Evolutionary conservation across 2,888 invertebrate genomes (phyloP).

Genomic region (Timema cristinae): DNA sequence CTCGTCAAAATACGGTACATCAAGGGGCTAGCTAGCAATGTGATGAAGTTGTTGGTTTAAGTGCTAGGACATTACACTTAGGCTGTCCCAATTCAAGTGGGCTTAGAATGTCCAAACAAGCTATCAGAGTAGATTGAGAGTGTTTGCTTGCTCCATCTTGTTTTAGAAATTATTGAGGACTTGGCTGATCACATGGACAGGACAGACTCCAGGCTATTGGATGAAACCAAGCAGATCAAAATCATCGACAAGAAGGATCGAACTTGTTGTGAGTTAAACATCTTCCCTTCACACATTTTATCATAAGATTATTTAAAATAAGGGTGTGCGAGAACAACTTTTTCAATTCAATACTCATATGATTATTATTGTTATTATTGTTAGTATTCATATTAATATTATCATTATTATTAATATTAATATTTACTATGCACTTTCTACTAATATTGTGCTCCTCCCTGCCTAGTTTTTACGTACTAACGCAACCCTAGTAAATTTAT

Average conservation of each 20-base stretch:
- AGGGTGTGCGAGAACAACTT: neutral
- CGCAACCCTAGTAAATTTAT: too few relatives aligned
- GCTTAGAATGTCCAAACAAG: too few relatives aligned
- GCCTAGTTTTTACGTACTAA: too few relatives aligned
- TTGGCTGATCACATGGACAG: conserved; percentile 67
- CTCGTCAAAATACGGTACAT: too few relatives aligned
- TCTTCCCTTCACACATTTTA: neutral
- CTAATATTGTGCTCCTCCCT: too few relatives aligned
- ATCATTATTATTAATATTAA: neutral
- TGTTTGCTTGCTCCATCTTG: conserved; percentile 23
- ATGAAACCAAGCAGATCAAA: conserved; percentile 62
- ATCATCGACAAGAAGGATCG: conserved; percentile 63
- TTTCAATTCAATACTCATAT: neutral
- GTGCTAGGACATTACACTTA: too few relatives aligned
- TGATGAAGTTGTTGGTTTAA: too few relatives aligned
- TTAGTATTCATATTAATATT: too few relatives aligned
- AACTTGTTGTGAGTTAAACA: conserved; percentile 57
- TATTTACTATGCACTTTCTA: too few relatives aligned
- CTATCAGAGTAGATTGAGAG: too few relatives aligned
- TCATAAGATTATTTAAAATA: conserved; percentile 14
- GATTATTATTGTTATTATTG: neutral
- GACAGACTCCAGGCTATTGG: conserved; percentile 62
- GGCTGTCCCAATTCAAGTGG: too few relatives aligned
- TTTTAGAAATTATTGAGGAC: conserved; percentile 69
- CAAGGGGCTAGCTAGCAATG: too few relatives aligned